These are phyloP conservation scores for Tapirus terrestris DNA, from an alignment of 2,113 vertebrate species.

Conservation along the genomic window DNA sequence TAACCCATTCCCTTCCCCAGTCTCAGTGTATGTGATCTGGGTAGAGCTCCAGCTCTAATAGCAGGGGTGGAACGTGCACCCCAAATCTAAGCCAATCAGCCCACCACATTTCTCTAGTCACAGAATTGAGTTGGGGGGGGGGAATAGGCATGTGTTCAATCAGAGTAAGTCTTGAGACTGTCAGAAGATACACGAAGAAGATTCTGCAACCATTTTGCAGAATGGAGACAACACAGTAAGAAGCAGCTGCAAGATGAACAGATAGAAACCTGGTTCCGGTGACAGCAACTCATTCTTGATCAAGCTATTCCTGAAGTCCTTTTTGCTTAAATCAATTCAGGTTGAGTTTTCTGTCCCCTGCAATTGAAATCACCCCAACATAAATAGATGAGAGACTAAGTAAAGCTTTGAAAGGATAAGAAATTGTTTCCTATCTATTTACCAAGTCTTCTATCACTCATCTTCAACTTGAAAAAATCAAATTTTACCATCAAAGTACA, in stretches of 20 bases:
- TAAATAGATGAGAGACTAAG: not conserved
- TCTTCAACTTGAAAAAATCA: conserved; percentile 46
- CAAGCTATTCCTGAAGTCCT: not conserved
- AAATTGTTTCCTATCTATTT: not conserved
- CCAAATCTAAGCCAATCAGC: not conserved
- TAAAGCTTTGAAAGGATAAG: not conserved
- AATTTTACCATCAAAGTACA: not conserved
- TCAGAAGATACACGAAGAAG: not conserved
- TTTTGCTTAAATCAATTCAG: not conserved
- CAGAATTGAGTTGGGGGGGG: not conserved
- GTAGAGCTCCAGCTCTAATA: not conserved
- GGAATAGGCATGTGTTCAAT: not conserved
- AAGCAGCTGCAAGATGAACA: not conserved
- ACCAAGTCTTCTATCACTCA: not conserved
- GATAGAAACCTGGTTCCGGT: not conserved
- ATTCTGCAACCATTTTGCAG: not conserved
- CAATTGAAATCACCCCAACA: not conserved
- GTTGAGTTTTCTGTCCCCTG: not conserved
- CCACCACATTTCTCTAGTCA: not conserved
- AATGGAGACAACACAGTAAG: not conserved
- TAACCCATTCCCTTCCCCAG: not conserved
- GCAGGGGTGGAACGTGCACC: not conserved
- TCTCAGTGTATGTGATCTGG: not conserved
- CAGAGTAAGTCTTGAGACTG: not conserved
- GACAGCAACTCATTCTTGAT: not conserved